Percentiles rank a stretch among this genome's conserved stretches.
These are phyloP conservation scores for Noctua comes DNA, from an alignment of 2,888 invertebrate species.

Conservation along the genomic window DNA sequence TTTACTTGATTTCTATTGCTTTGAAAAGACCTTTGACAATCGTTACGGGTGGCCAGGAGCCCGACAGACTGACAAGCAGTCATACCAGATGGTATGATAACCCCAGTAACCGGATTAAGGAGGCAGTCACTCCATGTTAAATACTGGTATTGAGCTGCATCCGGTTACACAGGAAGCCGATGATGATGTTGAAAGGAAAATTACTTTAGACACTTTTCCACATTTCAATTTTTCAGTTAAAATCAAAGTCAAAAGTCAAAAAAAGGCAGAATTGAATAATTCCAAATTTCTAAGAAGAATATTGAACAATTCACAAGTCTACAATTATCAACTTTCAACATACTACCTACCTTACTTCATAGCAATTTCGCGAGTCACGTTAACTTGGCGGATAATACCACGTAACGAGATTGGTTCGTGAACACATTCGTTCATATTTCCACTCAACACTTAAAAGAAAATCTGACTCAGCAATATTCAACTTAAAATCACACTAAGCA, in stretches of 20 bases:
- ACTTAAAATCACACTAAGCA: too few relatives aligned
- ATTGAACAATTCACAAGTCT: slow-evolving; percentile 13
- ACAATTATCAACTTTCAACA: not conserved
- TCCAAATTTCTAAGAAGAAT: not conserved
- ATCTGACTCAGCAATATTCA: slow-evolving; percentile 1
- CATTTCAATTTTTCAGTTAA: not conserved
- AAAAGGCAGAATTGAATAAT: not conserved
- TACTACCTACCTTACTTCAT: slow-evolving; percentile 6
- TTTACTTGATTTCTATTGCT: too few relatives aligned
- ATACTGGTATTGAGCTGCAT: not conserved
- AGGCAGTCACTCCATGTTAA: not conserved
- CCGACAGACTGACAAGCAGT: not conserved
- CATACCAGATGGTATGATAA: not conserved
- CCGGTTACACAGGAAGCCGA: not conserved
- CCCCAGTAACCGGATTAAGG: not conserved
- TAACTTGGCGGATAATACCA: slow-evolving; percentile 21
- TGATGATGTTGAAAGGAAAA: not conserved
- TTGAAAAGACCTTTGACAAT: not conserved
- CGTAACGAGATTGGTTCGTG: slow-evolving; percentile 11
- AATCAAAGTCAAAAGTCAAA: too few relatives aligned
- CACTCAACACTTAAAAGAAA: not conserved
- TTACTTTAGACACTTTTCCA: not conserved
- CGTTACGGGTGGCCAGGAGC: not conserved
- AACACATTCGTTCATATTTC: slow-evolving; percentile 18
- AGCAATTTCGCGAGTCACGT: slow-evolving; percentile 26